phyloP scores from a whole-genome alignment of 2,888 invertebrate genomes.

The Glaucopsyche alexis region DNA sequence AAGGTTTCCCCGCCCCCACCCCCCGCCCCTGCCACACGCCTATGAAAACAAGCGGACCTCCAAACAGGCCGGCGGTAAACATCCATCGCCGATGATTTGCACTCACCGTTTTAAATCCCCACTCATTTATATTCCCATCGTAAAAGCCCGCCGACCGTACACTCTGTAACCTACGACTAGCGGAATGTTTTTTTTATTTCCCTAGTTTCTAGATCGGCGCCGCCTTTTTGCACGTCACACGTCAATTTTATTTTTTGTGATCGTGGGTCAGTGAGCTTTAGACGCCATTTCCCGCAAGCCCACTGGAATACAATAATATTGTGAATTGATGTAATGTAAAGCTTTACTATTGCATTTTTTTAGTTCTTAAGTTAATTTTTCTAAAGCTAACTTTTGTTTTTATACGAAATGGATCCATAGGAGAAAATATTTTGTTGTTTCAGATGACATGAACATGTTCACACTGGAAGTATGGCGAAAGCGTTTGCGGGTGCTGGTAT shows the following conservation, averaged over 20 bases:
- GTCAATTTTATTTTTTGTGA: not conserved
- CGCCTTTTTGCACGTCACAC: constrained; percentile 3
- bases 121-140: constrained; percentile 4
- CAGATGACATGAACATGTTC: constrained; percentile 60
- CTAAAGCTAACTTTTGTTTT: not conserved
- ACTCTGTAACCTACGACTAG: not conserved
- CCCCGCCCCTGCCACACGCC: not conserved
- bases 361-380: not conserved
- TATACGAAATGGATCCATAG: not conserved
- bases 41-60: not conserved
- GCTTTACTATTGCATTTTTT: not conserved
- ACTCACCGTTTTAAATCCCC: constrained; percentile 17
- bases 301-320: not conserved
- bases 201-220: not conserved
- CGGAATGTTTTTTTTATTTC: not conserved
- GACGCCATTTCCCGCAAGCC: not conserved
- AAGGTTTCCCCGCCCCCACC: not conserved
- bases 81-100: constrained; percentile 16
- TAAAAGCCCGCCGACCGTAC: not conserved
- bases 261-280: not conserved
- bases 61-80: not conserved
- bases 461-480: constrained; percentile 54
- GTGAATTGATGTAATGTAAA: not conserved
- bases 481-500: constrained; percentile 57
- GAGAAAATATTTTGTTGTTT: constrained; percentile 48